Evolutionary conservation across 2,888 invertebrate species (phyloP).

Genomic region (Heliconius sara): DNA sequence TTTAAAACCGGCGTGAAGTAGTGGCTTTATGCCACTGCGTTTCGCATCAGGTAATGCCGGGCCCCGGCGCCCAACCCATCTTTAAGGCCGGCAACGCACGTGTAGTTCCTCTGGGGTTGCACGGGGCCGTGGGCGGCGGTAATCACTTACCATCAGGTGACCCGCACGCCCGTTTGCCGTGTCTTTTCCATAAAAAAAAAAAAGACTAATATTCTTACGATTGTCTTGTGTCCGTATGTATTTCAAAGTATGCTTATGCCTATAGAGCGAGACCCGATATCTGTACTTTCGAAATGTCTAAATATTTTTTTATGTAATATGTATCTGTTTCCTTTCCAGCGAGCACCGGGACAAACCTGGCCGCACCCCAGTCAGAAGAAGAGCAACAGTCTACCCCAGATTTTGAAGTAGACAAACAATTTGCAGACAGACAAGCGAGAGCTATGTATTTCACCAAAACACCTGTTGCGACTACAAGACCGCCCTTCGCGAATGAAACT

Average conservation of each 20-base stretch:
- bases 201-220: background rate
- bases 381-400: constrained; percentile 61
- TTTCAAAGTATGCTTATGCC: no score
- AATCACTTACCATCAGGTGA: no score
- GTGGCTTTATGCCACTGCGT: no score
- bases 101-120: no score
- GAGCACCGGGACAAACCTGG: constrained; percentile 61
- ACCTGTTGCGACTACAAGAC: constrained; percentile 54
- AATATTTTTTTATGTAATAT: constrained; percentile 4
- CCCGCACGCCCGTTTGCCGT: no score
- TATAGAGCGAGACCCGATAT: no score
- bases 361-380: constrained; percentile 73
- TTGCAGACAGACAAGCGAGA: constrained; percentile 65
- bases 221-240: background rate
- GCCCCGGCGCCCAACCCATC: no score
- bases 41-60: no score
- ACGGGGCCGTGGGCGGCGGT: no score
- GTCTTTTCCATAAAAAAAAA: no score
- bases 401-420: constrained; percentile 55
- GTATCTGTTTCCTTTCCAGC: constrained; percentile 58
- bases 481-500: constrained; percentile 55
- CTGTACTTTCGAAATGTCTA: background rate
- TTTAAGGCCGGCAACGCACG: no score
- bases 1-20: no score
- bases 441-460: constrained; percentile 77